Base-by-base conservation (phyloP, 1,140 invertebrate species). In the Drosophila willistoni region DNA sequence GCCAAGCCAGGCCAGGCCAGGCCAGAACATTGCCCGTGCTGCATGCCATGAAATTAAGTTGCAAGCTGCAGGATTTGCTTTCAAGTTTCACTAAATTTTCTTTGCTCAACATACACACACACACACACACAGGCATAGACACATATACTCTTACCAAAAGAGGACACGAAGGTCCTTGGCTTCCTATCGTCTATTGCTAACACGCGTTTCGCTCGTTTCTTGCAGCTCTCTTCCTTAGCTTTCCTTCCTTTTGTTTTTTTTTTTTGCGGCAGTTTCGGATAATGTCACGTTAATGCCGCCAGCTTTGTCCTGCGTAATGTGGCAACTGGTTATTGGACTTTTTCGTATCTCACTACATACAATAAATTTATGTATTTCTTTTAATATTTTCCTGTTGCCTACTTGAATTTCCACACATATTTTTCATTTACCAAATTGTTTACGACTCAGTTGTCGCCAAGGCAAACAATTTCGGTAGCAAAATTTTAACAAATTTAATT, bases 21-120 rank as follows among this genome's bases (percentile, higher is more conserved):
- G 72, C 79, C 75, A 87, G 29, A 29, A 29, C 29, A 1, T 5
- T 29, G 29, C 29, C 29, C 29, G 29, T 29, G 29, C 29, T 29
- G 5, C 29, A 29, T 29, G 79, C 76, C 76, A 87, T 83, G 83
- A 86, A 87, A 86, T 86, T 86, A 86, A 86, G 83, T 86, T 86
- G 83, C 83, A 86, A 87, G 83, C 83, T 80, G 64, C 73, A 79
- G 83, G 83, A 86, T 86, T 86, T 87, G 76, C 83, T 86, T 87
- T 79, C 83, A 82, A 86, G 79, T 87, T 87, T 76, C 72, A 71
- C 79, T 74, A 79, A 81, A 87, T 82, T 82, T 86, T 68, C 79
- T 60, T 57, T 51, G 62, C 79, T 65, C 55, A 19, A 47, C 55
- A 56, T 34, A 59, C 22, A 29, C 68, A 73, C 22, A 65, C 34